These are phyloP conservation scores for Trypoxylus dichotomus DNA, from an alignment of 1,140 invertebrate genomes.

Conservation along the genomic window DNA sequence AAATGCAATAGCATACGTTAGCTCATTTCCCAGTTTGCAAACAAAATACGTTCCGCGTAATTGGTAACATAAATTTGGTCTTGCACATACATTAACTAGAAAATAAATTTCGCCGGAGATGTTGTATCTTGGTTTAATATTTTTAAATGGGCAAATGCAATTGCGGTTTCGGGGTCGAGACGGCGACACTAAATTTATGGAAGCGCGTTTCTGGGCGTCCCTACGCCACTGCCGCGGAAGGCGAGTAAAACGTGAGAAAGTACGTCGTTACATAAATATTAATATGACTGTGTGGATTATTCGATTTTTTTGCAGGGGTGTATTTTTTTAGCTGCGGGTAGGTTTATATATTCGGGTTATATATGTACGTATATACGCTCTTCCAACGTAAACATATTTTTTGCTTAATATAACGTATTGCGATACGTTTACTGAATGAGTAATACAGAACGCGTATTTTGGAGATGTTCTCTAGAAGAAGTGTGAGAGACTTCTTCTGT, in stretches of 20 bases:
- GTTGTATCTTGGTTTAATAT: background rate
- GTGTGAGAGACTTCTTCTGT: no score
- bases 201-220: background rate
- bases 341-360: background rate
- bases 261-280: slow-evolving; percentile 7
- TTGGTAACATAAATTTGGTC: background rate
- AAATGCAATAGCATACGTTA: no score
- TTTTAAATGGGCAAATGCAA: slow-evolving; percentile 3
- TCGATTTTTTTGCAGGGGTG: background rate
- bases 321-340: background rate
- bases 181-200: background rate
- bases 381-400: background rate
- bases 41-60: background rate
- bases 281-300: slow-evolving; percentile 3
- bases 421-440: background rate
- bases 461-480: no score
- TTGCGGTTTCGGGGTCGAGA: background rate
- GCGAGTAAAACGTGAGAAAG: background rate
- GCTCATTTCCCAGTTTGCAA: background rate
- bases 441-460: background rate
- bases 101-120: background rate
- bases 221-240: background rate
- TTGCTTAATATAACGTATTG: background rate
- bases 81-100: background rate
- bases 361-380: background rate